phyloP scores from a whole-genome alignment of 2,797 vertebrate species.

The Lates japonicus region DNA sequence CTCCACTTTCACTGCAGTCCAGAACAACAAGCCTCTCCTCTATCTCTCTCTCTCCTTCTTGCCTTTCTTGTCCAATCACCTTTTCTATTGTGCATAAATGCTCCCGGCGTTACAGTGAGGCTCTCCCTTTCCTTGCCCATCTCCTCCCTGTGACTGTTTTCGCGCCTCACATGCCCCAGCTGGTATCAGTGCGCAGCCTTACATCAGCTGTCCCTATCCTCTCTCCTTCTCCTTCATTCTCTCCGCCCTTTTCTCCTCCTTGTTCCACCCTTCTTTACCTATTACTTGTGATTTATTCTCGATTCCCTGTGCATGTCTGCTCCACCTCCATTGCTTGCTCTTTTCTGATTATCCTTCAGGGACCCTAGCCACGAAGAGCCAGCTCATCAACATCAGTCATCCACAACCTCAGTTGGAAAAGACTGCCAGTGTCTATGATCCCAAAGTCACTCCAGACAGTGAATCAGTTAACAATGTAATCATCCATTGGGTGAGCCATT shows the following conservation, averaged over 20 bases:
- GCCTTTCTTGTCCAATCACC: conserved; percentile 64
- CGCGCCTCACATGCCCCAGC: conserved; percentile 8
- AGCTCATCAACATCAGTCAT: conserved; percentile 15
- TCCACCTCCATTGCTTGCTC: not conserved
- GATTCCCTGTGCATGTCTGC: not conserved
- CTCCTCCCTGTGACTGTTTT: conserved; percentile 26
- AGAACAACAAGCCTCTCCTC: conserved; percentile 44
- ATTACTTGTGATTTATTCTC: not conserved
- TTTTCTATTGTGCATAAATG: conserved; percentile 42
- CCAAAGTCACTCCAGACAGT: conserved; percentile 12
- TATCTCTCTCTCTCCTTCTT: conserved; percentile 29
- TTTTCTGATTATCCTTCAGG: not conserved
- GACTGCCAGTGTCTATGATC: conserved; percentile 48
- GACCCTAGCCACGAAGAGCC: not conserved
- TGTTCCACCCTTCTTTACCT: conserved; percentile 1
- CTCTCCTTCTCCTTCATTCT: conserved; percentile 12
- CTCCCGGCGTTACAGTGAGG: conserved; percentile 15
- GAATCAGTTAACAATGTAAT: conserved; percentile 34
- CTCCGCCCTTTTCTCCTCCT: conserved; percentile 1
- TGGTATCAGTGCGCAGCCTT: conserved; percentile 12
- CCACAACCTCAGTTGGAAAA: conserved; percentile 50
- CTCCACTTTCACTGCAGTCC: conserved; percentile 66
- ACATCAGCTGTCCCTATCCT: conserved; percentile 39
- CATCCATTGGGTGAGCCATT: conserved; percentile 48
- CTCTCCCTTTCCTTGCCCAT: conserved; percentile 20